These are phyloP conservation scores for Tupaia tana DNA, from an alignment of 2,113 vertebrate species.

Conservation along the genomic window DNA sequence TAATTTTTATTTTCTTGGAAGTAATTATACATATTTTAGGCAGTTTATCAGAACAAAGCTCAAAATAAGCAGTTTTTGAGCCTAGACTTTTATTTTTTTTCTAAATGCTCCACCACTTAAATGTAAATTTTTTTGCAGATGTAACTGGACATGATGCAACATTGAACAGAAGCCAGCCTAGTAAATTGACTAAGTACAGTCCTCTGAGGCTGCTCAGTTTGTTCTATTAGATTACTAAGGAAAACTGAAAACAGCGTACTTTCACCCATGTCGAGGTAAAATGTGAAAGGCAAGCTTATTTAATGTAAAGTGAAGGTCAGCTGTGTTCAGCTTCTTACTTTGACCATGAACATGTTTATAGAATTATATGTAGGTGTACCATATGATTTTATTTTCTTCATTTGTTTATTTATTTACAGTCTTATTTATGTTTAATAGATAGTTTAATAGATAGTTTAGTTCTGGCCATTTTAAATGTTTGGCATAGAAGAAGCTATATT, in stretches of 20 bases:
- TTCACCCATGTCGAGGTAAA: slow-evolving; percentile 83
- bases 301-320: slow-evolving; percentile 88
- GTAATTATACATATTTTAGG: slow-evolving; percentile 5
- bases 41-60: slow-evolving; percentile 68
- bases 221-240: slow-evolving; percentile 44
- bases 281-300: slow-evolving; percentile 84
- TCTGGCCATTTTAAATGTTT: slow-evolving; percentile 88
- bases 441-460: slow-evolving; percentile 90
- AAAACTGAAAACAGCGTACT: slow-evolving; percentile 59
- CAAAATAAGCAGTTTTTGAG: slow-evolving; percentile 74
- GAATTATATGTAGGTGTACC: slow-evolving; percentile 87
- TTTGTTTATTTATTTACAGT: slow-evolving; percentile 91
- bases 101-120: slow-evolving; percentile 36
- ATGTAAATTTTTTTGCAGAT: slow-evolving; percentile 20
- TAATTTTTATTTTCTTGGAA: slow-evolving; percentile 54
- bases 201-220: slow-evolving; percentile 51
- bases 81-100: slow-evolving; percentile 60
- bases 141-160: background rate
- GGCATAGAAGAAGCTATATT: slow-evolving; percentile 80
- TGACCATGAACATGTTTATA: slow-evolving; percentile 87
- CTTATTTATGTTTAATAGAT: slow-evolving; percentile 90
- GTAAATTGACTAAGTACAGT: background rate
- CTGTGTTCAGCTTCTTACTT: slow-evolving; percentile 83
- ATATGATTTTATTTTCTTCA: slow-evolving; percentile 88
- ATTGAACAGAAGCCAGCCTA: slow-evolving; percentile 50